Evolutionary conservation across 2,888 invertebrate species (phyloP).

Genomic region (Andrena trimmerana): DNA sequence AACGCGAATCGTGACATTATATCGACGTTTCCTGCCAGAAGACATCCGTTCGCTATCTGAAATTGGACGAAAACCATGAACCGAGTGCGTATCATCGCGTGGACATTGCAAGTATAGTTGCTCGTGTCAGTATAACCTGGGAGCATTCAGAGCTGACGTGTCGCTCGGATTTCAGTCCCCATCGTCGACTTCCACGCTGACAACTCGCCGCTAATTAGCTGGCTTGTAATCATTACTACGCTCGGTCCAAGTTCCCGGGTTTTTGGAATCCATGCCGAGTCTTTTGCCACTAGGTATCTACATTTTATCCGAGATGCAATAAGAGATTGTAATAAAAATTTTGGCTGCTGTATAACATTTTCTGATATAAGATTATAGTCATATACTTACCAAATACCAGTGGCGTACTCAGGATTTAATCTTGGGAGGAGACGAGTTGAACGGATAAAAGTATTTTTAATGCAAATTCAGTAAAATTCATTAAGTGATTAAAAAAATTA

Average conservation of each 20-base stretch:
- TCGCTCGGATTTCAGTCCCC: conserved; percentile 41
- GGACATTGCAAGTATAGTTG: conserved; percentile 46
- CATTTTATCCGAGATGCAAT: neutral
- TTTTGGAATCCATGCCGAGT: neutral
- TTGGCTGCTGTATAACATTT: no score
- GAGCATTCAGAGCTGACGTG: conserved; percentile 41
- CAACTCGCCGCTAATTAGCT: conserved; percentile 64
- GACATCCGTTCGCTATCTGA: conserved; percentile 9
- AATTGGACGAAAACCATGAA: conserved; percentile 33
- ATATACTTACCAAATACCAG: no score
- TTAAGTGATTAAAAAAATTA: no score
- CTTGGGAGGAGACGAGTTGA: no score
- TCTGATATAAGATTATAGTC: no score
- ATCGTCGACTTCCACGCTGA: conserved; percentile 35
- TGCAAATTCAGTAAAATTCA: no score
- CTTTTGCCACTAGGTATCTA: no score
- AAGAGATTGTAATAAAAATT: no score
- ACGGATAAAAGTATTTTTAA: no score
- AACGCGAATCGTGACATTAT: conserved; percentile 21
- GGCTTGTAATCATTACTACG: conserved; percentile 44
- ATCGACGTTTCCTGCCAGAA: conserved; percentile 35
- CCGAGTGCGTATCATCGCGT: conserved; percentile 18
- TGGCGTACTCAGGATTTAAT: no score
- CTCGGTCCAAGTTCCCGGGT: conserved; percentile 37
- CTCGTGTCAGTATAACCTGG: conserved; percentile 37